Evolutionary conservation across 2,797 vertebrate genomes (phyloP), one percentile per base, ranked within the genome.

Genomic region (Ispidina picta): DNA sequence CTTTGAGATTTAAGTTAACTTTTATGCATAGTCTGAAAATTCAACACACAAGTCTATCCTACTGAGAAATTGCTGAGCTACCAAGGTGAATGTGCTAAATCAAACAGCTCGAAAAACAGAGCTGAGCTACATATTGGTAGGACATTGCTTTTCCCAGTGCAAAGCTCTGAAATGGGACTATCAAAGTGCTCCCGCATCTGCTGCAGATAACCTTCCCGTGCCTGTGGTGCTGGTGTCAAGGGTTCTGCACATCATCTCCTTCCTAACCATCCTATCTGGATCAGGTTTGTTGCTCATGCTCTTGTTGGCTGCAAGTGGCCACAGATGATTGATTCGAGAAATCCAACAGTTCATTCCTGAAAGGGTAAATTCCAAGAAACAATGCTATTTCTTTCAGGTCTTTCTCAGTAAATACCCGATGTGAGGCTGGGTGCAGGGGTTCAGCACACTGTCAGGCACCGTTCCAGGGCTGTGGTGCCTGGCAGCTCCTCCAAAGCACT

Each of bases 401-500:
- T 81, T 59, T 77, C 33, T 39, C 0, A 0, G 15, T 11, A 25
- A 28, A 26, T 20, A 23, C 26, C 46, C 1, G 0, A 7, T 10
- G 20, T 0, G 13, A 66, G 20, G 10, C 21, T 43, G 71, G 14
- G 31, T 49, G 33, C 59, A 10, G 54, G 68, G 64, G 41, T 56
- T 77, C 76, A 31, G 76, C 69, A 15, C 13, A 2, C n/a, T n/a
- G 41, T 20, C 46, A 10, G 79, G 68, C 10, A 15, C 58, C 1
- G 2, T 12, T 31, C 56, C 68, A 48, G 58, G 23, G 48, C 22
- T 6, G 7, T 5, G 33, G 52, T 41, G 35, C 46, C 48, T 96
- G 89, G 65, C 82, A 91, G 90, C 72, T 89, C 88, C 82, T 86
- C 78, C n/a, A 7, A 41, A 74, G 60, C 26, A 22, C 56, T 92